Evolutionary conservation across 2,888 invertebrate genomes (phyloP).

Genomic region (Sipha maydis): DNA sequence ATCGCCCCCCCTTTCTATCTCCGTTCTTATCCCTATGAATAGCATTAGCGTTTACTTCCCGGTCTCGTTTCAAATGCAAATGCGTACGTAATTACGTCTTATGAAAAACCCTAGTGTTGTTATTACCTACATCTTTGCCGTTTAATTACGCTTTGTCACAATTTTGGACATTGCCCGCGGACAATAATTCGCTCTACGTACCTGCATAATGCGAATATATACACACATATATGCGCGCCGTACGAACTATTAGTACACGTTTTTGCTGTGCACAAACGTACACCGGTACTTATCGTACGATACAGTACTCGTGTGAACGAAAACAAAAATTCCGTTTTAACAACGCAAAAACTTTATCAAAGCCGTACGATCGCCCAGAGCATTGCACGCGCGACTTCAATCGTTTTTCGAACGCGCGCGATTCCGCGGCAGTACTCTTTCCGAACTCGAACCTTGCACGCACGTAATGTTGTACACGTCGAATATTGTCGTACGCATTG

Average conservation of each 20-base stretch:
- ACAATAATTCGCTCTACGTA: not conserved
- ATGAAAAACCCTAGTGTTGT: not conserved
- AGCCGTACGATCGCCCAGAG: not conserved
- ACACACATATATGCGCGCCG: too few relatives aligned
- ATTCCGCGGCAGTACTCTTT: not conserved
- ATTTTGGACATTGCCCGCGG: not conserved
- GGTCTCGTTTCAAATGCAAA: conserved; percentile 33
- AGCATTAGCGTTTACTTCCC: not conserved
- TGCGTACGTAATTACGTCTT: not conserved
- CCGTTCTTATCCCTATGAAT: not conserved
- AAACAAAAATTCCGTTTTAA: not conserved
- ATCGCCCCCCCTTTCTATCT: not conserved
- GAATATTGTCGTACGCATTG: not conserved
- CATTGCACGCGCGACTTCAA: conserved; percentile 6
- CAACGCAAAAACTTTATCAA: conserved; percentile 3
- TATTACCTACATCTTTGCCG: not conserved
- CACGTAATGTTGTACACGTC: not conserved
- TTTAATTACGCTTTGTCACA: not conserved
- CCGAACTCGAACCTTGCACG: not conserved
- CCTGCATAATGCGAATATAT: too few relatives aligned
- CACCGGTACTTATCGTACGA: not conserved
- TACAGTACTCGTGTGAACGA: not conserved
- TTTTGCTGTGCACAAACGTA: too few relatives aligned
- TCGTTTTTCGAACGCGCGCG: not conserved
- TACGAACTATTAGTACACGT: too few relatives aligned